Conservation (phyloP, 2,888 invertebrate species). For the Oligia strigilis region DNA sequence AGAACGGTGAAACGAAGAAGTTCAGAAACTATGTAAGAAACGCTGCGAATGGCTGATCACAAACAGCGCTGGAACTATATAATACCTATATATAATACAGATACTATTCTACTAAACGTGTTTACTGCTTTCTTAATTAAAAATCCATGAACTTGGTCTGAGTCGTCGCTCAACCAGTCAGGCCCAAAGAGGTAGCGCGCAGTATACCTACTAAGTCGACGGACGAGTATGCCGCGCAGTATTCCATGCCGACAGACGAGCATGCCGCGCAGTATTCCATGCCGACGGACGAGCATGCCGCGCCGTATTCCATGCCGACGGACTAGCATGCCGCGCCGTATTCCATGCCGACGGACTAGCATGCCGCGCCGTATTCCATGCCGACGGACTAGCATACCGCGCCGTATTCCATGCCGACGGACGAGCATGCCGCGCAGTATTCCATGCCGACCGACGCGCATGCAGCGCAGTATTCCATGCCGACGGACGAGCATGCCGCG, state of each 20-base stretch:
- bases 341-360: no score
- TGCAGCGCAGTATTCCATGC: no score
- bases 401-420: no score
- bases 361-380: no score
- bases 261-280: no score
- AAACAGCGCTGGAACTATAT: not conserved
- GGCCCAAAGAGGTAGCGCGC: not conserved
- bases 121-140: not conserved
- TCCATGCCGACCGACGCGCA: no score
- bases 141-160: no score
- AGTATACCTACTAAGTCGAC: no score
- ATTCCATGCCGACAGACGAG: no score
- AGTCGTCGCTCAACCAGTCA: not conserved
- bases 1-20: not conserved
- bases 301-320: no score
- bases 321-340: not conserved
- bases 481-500: not conserved
- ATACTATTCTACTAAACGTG: not conserved
- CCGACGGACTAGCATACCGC: not conserved
- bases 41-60: not conserved
- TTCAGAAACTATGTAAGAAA: not conserved
- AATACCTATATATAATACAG: no score
- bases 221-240: not conserved
- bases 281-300: not conserved
- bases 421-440: not conserved